Base-by-base conservation (phyloP, 2,888 invertebrate species). In the Coecobrya sp. region DNA sequence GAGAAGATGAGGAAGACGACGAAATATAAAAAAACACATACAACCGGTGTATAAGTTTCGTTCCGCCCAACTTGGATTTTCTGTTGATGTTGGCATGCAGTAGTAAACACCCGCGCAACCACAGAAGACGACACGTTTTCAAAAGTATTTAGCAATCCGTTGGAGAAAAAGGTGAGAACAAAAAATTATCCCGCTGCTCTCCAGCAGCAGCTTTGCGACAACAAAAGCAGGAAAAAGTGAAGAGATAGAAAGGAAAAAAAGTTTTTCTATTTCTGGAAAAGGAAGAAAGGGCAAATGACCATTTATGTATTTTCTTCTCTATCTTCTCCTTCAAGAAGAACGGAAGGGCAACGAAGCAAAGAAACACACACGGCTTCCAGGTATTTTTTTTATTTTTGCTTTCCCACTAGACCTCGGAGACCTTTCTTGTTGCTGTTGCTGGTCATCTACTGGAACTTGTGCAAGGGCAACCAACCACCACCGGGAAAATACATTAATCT, bases 401-500 rank as follows among this genome's bases (percentile, higher is more conserved):
- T 10, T 49, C 7, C 30, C 68, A 30, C 16, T 16, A n/a, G 68
- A 68, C 68, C 68, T 30, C 36, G 68, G 68, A 68, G 68, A 68
- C 68, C 68, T 68, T 68, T 25, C 11, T 30, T 16, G 30, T 2
- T n/a, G 3, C 13, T 55, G 55, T 13, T 55, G 4, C 59, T 8
- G 59, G 22, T 22, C 59, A 49, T 11, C 19, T 59, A 22, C 19
- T 13, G 36, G 3, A 36, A 36, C 36, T 36, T 36, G n/a, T 36
- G 36, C 36, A n/a, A n/a, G n/a, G n/a, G n/a, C n/a, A n/a, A n/a
- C n/a, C n/a, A n/a, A 7, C 36, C 7, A 36, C 59, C 11, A 19
- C 59, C 4, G 13, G 49, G n/a, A 55, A 55, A 55, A 55, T 11
- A 19, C 65, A 65, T 65, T 65, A 65, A 65, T 65, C 65, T 65